Evolutionary conservation across 2,888 invertebrate species (phyloP).

Genomic region (Glomeris marginata): DNA sequence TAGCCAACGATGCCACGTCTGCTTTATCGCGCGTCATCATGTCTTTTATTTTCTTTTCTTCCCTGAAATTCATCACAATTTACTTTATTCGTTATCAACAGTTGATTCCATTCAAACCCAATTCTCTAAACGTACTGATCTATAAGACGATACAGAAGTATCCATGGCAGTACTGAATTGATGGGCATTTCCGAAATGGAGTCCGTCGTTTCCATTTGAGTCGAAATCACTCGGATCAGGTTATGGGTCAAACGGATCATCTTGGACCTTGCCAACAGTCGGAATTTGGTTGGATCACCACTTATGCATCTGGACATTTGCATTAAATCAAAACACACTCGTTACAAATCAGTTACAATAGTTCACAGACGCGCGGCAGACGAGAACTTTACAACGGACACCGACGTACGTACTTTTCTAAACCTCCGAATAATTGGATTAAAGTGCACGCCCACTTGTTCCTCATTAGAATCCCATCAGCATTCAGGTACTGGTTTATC

Average conservation of each 20-base stretch:
- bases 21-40: not conserved
- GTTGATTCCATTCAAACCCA: conserved; percentile 4
- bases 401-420: conserved; percentile 28
- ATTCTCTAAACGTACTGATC: conserved; percentile 36
- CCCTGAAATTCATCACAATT: conserved; percentile 20
- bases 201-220: conserved; percentile 56
- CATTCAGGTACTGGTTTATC: conserved; percentile 8
- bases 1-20: not conserved
- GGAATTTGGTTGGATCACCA: conserved; percentile 6
- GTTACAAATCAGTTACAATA: no score
- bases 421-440: conserved; percentile 13
- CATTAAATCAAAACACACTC: no score
- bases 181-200: conserved; percentile 47
- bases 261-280: conserved; percentile 26
- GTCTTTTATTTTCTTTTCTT: conserved; percentile 22
- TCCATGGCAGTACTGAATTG: conserved; percentile 62
- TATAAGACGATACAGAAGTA: conserved; percentile 62
- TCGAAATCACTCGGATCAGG: conserved; percentile 55
- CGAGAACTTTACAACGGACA: no score
- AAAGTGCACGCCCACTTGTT: conserved; percentile 11
- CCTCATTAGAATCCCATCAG: conserved; percentile 1
- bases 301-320: conserved; percentile 10
- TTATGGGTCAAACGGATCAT: conserved; percentile 54
- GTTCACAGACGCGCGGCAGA: no score
- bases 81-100: not conserved